phyloP scores from a whole-genome alignment of 2,888 invertebrate genomes.

The Cataglyphis cursor region DNA sequence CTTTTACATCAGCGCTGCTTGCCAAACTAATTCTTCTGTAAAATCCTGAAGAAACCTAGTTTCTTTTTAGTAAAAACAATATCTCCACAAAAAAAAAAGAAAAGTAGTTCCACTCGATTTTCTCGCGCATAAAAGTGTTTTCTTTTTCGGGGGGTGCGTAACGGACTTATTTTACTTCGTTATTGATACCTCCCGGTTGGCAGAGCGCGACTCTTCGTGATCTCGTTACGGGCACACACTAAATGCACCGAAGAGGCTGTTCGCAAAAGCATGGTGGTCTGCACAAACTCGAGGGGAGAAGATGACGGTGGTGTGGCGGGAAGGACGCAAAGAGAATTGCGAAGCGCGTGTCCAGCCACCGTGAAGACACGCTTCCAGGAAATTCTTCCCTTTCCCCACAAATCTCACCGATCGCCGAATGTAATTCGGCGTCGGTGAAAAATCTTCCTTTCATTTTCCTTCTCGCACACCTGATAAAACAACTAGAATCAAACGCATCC shows the following conservation, averaged over 20 bases:
- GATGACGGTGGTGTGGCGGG: constrained; percentile 71
- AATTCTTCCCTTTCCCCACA: constrained; percentile 81
- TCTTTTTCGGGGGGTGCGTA: neutral
- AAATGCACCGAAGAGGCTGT: constrained; percentile 74
- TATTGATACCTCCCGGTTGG: neutral
- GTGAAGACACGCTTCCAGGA: constrained; percentile 86
- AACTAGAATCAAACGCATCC: neutral
- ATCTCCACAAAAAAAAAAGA: neutral
- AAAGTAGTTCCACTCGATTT: neutral
- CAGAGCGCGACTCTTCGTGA: constrained; percentile 44
- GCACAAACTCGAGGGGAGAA: constrained; percentile 76
- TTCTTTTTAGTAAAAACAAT: neutral
- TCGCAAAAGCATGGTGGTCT: constrained; percentile 71
- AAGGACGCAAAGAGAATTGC: constrained; percentile 81
- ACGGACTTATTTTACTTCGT: neutral
- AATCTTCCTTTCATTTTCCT: constrained; percentile 30
- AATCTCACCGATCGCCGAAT: constrained; percentile 58
- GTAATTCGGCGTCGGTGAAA: constrained; percentile 53
- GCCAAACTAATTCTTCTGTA: neutral
- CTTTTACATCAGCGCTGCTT: constrained; percentile 1
- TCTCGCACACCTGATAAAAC: neutral
- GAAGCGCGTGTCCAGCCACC: constrained; percentile 84
- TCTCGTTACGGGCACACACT: constrained; percentile 76
- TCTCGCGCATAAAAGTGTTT: neutral
- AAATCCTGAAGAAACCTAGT: neutral